Evolutionary conservation across 2,113 vertebrate species (phyloP).

Genomic region (Phrynocephalus versicolor): DNA sequence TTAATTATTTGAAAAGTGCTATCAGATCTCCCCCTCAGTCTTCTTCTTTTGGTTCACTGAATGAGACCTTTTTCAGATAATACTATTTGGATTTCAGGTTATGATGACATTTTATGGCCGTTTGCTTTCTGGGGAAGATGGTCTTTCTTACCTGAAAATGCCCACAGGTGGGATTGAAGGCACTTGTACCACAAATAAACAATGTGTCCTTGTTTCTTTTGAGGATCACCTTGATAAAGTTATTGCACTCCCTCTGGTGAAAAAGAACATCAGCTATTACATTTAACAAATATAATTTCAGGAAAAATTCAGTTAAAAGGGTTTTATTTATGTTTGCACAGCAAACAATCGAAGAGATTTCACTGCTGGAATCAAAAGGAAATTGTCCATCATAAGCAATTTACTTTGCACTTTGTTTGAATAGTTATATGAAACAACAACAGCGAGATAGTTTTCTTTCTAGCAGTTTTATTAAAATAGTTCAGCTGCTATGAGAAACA

Average conservation of each 20-base stretch:
- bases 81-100: neutral
- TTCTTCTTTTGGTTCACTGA: neutral
- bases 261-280: constrained; percentile 18
- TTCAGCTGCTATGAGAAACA: neutral
- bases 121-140: constrained; percentile 24
- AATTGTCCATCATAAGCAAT: neutral
- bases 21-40: too few species aligned
- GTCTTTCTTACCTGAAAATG: constrained; percentile 86
- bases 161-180: constrained; percentile 93
- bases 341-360: neutral
- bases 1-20: too few species aligned
- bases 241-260: constrained; percentile 94
- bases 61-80: neutral
- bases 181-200: constrained; percentile 97
- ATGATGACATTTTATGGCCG: constrained; percentile 1
- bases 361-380: constrained; percentile 17
- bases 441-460: neutral
- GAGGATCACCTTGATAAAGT: constrained; percentile 97
- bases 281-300: constrained; percentile 34
- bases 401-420: constrained; percentile 34
- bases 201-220: constrained; percentile 90
- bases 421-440: constrained; percentile 33
- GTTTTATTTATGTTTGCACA: constrained; percentile 15
- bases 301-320: neutral
- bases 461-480: constrained; percentile 5